A percentile compares a stretch with the other conserved stretches of the same genome.
Conservation (phyloP, 2,797 vertebrate genomes). For the Octomys mimax region DNA sequence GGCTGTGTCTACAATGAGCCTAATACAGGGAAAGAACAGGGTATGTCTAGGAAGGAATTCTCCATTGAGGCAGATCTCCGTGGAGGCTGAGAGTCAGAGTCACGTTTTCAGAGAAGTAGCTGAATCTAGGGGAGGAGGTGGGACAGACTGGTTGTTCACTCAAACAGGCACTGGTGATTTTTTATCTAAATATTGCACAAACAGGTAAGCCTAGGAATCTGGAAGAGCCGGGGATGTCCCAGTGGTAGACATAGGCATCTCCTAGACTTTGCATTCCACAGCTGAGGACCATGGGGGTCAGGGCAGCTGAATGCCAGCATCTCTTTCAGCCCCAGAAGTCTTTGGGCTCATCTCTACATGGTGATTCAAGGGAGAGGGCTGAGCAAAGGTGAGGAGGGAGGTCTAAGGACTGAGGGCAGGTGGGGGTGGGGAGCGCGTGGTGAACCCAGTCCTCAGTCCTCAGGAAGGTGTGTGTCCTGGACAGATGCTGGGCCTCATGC, state of each 20-base stretch:
- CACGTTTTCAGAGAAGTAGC: background rate
- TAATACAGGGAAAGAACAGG: background rate
- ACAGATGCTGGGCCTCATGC: background rate
- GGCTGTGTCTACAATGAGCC: rapidly evolving
- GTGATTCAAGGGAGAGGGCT: background rate
- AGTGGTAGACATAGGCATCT: background rate
- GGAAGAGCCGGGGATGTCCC: background rate
- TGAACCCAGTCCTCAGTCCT: background rate
- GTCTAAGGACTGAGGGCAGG: background rate
- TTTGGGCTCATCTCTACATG: background rate
- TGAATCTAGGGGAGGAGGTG: background rate
- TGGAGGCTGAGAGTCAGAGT: background rate
- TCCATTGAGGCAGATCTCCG: background rate
- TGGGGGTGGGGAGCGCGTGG: too few relatives aligned
- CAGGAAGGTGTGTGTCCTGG: background rate
- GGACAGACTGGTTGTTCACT: rapidly evolving
- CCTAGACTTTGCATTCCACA: background rate
- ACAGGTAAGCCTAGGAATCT: background rate
- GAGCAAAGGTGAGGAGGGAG: background rate
- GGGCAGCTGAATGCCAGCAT: background rate
- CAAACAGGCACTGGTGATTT: background rate
- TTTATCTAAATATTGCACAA: background rate
- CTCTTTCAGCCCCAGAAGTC: background rate
- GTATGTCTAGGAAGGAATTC: background rate
- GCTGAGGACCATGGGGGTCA: background rate